These are phyloP conservation scores for Fratercula arctica DNA, from an alignment of 2,797 vertebrate genomes.

Conservation along the genomic window DNA sequence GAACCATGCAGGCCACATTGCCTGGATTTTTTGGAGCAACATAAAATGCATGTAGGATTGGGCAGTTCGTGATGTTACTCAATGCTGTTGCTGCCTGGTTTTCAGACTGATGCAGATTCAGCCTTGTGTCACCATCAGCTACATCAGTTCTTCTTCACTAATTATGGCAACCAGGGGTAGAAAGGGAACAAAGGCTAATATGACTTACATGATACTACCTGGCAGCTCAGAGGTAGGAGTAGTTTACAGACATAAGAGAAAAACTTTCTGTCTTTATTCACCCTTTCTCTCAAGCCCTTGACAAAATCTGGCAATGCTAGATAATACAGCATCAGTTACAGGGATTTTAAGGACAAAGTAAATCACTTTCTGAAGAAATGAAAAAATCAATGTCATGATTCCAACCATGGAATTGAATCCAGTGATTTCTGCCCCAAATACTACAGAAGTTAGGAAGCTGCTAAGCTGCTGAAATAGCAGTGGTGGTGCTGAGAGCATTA, in stretches of 20 bases:
- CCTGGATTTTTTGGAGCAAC: background rate
- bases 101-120: conserved; percentile 24
- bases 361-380: conserved; percentile 25
- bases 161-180: background rate
- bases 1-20: background rate
- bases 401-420: background rate
- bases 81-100: background rate
- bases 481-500: background rate
- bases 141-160: background rate
- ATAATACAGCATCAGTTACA: background rate
- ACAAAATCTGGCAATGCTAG: background rate
- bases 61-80: background rate
- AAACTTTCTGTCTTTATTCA: background rate
- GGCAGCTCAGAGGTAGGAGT: background rate
- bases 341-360: conserved; percentile 16
- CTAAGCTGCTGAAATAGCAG: background rate
- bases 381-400: conserved; percentile 11
- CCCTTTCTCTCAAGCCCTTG: background rate
- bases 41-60: background rate
- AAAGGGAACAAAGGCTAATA: background rate
- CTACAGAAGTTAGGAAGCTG: background rate
- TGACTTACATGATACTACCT: background rate
- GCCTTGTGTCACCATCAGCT: conserved; percentile 2
- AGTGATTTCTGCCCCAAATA: background rate
- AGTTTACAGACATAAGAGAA: background rate